Base-by-base conservation (phyloP, 2,797 vertebrate species). In the Nyctibius grandis region DNA sequence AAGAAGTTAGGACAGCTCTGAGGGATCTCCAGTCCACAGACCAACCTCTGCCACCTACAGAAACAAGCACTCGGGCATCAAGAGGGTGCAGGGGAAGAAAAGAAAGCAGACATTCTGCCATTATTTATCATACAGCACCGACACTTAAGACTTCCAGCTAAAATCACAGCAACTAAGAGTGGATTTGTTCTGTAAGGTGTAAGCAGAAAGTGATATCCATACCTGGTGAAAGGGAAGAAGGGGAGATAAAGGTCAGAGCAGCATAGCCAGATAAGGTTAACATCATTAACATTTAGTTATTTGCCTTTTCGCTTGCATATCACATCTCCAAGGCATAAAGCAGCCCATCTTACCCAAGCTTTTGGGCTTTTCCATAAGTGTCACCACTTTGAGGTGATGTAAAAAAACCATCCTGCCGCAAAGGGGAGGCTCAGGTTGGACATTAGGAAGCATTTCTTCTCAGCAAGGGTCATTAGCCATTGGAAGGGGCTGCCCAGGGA, bases 181-280 rank as follows among this genome's bases (percentile, higher is more conserved):
- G 3, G 85, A 45, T 74, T 34, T 48, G 40, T 11, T 23, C 26
- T 22, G 48, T 7, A 28, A 65, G 54, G 56, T 22, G 38, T 4
- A 48, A 42, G 65, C 88, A 94, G 73, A 85, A 91, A 68, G 59
- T 0, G 65, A 95, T 65, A 83, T 4, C 73, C 47, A 13, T 9
- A 63, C 45, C 93, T 84, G 83, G 29, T 44, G 89, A 94, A 94
- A 95, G 79, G 48, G 26, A 73, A 94, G 83, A 78, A 75, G 88
- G 31, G 64, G 12, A 96, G 79, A 91, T 16, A 31, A 64, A 81
- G 91, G 91, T 72, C 91, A 90, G 13, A 40, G 18, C 22, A 22
- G 33, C 1, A 60, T 15, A 83, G 68, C 16, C 54, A 50, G 93
- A 78, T 17, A 86, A 34, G 42, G 74, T 68, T 75, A 36, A 81